Percentiles rank a stretch among this genome's conserved stretches.
These are phyloP conservation scores for Stichodactyla mertensii DNA, from an alignment of 64 coral and sea anemone genomes.

Conservation along the genomic window DNA sequence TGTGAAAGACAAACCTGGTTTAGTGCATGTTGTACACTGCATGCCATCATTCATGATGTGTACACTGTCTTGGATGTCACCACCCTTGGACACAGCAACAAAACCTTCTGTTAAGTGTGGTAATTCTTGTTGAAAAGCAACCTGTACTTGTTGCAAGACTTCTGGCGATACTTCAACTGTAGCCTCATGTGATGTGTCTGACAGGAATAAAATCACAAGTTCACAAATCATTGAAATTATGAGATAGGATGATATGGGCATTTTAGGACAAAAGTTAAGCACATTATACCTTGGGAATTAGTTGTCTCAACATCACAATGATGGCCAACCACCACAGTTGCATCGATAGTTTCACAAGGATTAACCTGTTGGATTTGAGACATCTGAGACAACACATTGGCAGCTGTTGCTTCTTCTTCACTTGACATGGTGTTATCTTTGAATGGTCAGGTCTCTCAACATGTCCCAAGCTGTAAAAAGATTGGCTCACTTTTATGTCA, in stretches of 20 bases:
- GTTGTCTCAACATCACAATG: conserved; percentile 98
- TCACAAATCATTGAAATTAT: not conserved
- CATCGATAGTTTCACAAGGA: conserved; percentile 68
- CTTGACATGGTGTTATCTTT: conserved; percentile 76
- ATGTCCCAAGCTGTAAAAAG: not conserved
- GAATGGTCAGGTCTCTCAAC: not conserved
- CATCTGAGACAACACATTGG: conserved; percentile 97
- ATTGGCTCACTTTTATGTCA: not conserved
- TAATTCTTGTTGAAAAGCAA: conserved; percentile 37
- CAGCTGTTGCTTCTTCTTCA: conserved; percentile 95
- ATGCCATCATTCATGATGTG: not conserved
- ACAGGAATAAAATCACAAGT: not conserved
- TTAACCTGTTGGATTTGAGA: conserved; percentile 86
- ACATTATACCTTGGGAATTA: conserved; percentile 41
- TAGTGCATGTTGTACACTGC: conserved; percentile 8
- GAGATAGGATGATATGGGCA: too few species aligned
- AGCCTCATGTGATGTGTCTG: not conserved
- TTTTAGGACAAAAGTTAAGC: not conserved
- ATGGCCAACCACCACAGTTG: conserved; percentile 85
- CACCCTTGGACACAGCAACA: not conserved
- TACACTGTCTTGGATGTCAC: not conserved
- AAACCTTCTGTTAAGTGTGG: not conserved
- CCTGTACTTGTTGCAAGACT: conserved; percentile 43
- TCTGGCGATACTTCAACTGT: conserved; percentile 23
- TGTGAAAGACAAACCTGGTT: not conserved